A percentile compares a stretch with the other conserved stretches of the same genome.
These are phyloP conservation scores for Leucophenga maculata DNA, from an alignment of 2,888 invertebrate genomes.

Conservation along the genomic window DNA sequence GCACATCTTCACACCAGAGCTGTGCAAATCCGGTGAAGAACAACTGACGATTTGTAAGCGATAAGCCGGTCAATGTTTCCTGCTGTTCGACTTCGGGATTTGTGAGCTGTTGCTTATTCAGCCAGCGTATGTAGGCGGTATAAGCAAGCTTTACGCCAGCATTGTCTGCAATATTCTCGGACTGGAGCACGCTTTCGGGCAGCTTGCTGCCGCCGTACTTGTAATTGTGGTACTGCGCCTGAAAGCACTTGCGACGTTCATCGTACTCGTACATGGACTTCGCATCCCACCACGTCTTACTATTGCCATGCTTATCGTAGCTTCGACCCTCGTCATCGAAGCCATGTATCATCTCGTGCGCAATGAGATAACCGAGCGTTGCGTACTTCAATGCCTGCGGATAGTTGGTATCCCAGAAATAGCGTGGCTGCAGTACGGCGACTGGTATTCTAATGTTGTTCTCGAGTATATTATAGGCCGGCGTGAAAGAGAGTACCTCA, in stretches of 20 bases:
- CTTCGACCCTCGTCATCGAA: conserved; percentile 65
- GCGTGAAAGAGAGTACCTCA: conserved; percentile 50
- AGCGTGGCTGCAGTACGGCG: conserved; percentile 62
- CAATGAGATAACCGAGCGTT: conserved; percentile 63
- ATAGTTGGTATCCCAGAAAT: conserved; percentile 61
- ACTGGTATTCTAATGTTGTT: conserved; percentile 66
- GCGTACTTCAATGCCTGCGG: conserved; percentile 64
- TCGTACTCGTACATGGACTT: conserved; percentile 59
- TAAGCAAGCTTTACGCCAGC: conserved; percentile 67
- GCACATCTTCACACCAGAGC: conserved; percentile 64
- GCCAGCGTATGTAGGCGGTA: conserved; percentile 62
- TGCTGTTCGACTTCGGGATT: conserved; percentile 39
- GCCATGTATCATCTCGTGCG: conserved; percentile 68
- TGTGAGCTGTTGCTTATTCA: conserved; percentile 40
- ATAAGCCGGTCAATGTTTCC: conserved; percentile 54
- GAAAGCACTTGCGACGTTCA: conserved; percentile 62
- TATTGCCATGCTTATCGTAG: conserved; percentile 56
- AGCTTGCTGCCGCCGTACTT: conserved; percentile 51
- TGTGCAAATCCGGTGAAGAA: conserved; percentile 68
- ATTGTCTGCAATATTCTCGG: conserved; percentile 69
- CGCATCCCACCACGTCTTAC: conserved; percentile 62
- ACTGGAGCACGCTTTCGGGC: conserved; percentile 50
- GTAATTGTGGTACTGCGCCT: conserved; percentile 63
- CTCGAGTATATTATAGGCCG: conserved; percentile 56
- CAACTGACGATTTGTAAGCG: conserved; percentile 56